Evolutionary conservation across 1,140 invertebrate species (phyloP), one percentile per base, ranked within the genome.

Genomic region (Trachymyrmex cornetzi): DNA sequence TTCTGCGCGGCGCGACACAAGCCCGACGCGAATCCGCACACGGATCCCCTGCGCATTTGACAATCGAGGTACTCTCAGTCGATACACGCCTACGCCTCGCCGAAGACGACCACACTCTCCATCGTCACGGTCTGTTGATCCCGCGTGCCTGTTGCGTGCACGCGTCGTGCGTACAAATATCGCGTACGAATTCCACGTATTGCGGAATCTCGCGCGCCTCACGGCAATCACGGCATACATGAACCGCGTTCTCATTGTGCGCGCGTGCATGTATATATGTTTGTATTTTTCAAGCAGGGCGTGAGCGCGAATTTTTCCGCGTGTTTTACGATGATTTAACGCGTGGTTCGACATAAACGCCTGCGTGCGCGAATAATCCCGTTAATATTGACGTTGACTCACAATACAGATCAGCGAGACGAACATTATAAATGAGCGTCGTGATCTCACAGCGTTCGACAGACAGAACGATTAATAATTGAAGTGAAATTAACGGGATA

Each of bases 1-100:
- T 96, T 96, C 94, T 96, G 96, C 91, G 96, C 96, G 24, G 96
- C 96, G 86, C 94, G 95, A 92, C 92, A 95, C 88, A 95, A 94
- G 92, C 93, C 94, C 38, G 66, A 69, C 38, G 89, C 91, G 84
- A 91, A 93, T 30, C 61, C 88, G 44, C 93, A 93, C 89, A 87
- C 90, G 66, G 92, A 94, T 67, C 94, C 94, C 3, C 88, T 95
- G 90, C 94, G 93, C 90, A 95, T 95, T 93, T 95, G 94, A 95
- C 94, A 94, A 92, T 94, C 94, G 87, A 94, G 93, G 86, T 94
- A 95, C 64, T 94, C 93, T 7, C 92, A 94, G 89, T 94, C 94
- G 89, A 95, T 95, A 88, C 90, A 94, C 89, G 94, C 94, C 89
- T 95, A 95, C 85, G 92, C 94, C 30, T 92, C 93, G 86, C 92